Conservation (phyloP, 1,140 invertebrate genomes). For the Probaryconus sp. region DNA sequence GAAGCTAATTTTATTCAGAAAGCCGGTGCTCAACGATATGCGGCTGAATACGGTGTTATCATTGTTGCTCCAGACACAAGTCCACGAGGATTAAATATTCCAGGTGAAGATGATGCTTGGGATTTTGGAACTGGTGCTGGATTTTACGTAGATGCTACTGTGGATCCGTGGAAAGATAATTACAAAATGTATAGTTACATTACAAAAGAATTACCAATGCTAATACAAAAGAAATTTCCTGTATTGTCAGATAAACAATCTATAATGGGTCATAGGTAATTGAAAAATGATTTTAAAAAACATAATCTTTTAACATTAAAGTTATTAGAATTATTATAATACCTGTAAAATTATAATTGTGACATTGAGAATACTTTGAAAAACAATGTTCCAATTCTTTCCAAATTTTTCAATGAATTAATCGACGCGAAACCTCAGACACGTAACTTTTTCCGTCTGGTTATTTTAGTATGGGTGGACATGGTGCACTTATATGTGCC, state of each 20-base stretch:
- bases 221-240: conserved; percentile 88
- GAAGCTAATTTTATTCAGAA: conserved; percentile 98
- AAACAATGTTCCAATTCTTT: no score
- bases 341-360: no score
- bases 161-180: conserved; percentile 94
- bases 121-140: conserved; percentile 97
- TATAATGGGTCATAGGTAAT: conserved; percentile 91
- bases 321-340: no score
- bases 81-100: conserved; percentile 92
- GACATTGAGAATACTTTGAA: no score
- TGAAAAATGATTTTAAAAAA: conserved; percentile 12
- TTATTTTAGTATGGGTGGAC: conserved; percentile 94
- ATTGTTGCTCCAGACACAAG: conserved; percentile 97
- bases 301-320: conserved; percentile 2
- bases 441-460: no score
- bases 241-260: conserved; percentile 82
- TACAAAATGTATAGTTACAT: conserved; percentile 98
- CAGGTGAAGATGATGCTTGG: conserved; percentile 93
- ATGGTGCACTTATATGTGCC: conserved; percentile 95
- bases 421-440: no score
- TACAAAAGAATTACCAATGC: conserved; percentile 90
- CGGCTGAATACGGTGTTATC: conserved; percentile 88
- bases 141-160: conserved; percentile 96
- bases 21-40: conserved; percentile 93
- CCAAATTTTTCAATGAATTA: no score